phyloP scores from a whole-genome alignment of 2,797 vertebrate genomes.

The Epinephelus malabaricus region DNA sequence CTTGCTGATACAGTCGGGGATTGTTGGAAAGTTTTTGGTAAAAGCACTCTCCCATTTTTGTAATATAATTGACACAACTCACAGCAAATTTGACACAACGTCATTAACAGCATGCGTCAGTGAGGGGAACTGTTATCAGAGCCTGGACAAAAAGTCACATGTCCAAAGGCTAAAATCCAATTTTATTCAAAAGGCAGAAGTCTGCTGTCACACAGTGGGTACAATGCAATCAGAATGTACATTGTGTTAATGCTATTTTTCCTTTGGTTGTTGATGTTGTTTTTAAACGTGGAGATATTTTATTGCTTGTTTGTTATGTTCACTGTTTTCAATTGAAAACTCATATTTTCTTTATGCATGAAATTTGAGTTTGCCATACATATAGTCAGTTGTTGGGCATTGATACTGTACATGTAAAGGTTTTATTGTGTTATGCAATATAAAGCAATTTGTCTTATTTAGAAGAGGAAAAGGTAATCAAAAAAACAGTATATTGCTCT shows the following conservation, averaged over 20 bases:
- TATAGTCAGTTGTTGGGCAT: slow-evolving; percentile 95
- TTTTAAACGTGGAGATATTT: slow-evolving; percentile 84
- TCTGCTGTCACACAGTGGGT: slow-evolving; percentile 76
- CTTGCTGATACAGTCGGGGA: slow-evolving; percentile 68
- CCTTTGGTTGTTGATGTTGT: slow-evolving; percentile 82
- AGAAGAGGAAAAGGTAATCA: slow-evolving; percentile 75
- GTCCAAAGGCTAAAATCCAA: slow-evolving; percentile 15
- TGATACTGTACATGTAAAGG: slow-evolving; percentile 91
- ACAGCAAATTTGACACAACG: slow-evolving; percentile 44
- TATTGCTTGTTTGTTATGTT: slow-evolving; percentile 86
- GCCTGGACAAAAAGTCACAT: slow-evolving; percentile 38
- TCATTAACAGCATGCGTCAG: neutral
- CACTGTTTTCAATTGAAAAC: slow-evolving; percentile 85
- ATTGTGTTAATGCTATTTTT: slow-evolving; percentile 88
- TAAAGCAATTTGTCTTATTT: slow-evolving; percentile 88
- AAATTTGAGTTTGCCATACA: slow-evolving; percentile 90
- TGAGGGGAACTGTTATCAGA: slow-evolving; percentile 2
- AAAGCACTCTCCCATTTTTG: slow-evolving; percentile 48
- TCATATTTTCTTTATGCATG: slow-evolving; percentile 94
- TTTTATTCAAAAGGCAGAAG: slow-evolving; percentile 42
- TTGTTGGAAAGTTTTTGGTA: slow-evolving; percentile 39
- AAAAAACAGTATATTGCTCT: slow-evolving; percentile 66
- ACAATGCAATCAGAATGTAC: slow-evolving; percentile 93
- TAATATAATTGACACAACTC: slow-evolving; percentile 42
- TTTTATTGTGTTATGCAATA: slow-evolving; percentile 90